Percentiles rank a stretch among this genome's conserved stretches.
These are phyloP conservation scores for Micoletzkya japonica DNA, from an alignment of 2,888 invertebrate genomes.

Conservation along the genomic window DNA sequence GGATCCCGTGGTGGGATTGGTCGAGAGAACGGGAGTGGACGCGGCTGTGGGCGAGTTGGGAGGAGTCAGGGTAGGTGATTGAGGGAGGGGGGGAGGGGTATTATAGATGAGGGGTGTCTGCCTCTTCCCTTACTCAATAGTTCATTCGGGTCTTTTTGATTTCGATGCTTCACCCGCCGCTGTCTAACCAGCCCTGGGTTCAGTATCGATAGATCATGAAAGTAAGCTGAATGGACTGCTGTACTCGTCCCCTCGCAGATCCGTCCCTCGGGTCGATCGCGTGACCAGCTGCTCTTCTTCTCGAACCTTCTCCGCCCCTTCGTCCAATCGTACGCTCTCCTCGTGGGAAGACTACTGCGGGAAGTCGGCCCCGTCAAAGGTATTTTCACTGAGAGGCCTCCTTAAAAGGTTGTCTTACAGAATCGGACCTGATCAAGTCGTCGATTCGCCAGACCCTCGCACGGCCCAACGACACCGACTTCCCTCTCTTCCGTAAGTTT, in stretches of 20 bases:
- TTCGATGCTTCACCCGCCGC: too few relatives aligned
- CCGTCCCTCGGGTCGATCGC: conserved; percentile 1
- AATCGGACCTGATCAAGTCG: conserved; percentile 6
- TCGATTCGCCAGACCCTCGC: conserved; percentile 5
- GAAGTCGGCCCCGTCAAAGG: background rate
- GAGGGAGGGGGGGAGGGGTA: conserved; percentile 3
- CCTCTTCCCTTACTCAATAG: too few relatives aligned
- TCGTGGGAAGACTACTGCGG: conserved; percentile 27
- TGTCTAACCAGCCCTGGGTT: too few relatives aligned
- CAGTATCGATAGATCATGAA: too few relatives aligned
- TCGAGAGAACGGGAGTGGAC: background rate
- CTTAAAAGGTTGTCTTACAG: background rate
- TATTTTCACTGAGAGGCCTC: background rate
- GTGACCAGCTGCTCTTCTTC: conserved; percentile 43
- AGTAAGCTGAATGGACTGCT: too few relatives aligned
- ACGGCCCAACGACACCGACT: background rate
- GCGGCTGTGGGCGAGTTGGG: background rate
- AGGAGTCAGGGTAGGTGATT: conserved; percentile 3
- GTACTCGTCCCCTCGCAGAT: background rate
- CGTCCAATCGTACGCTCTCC: conserved; percentile 47
- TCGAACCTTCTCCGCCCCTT: conserved; percentile 55
- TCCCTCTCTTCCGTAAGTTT: conserved; percentile 21
- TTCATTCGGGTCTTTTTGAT: too few relatives aligned
- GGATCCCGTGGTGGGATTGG: background rate
- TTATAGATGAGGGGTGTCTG: too few relatives aligned